A percentile compares a stretch with the other conserved stretches of the same genome.
These are phyloP conservation scores for Azorinus chamasolen DNA, from an alignment of 2,888 invertebrate species.

Conservation along the genomic window DNA sequence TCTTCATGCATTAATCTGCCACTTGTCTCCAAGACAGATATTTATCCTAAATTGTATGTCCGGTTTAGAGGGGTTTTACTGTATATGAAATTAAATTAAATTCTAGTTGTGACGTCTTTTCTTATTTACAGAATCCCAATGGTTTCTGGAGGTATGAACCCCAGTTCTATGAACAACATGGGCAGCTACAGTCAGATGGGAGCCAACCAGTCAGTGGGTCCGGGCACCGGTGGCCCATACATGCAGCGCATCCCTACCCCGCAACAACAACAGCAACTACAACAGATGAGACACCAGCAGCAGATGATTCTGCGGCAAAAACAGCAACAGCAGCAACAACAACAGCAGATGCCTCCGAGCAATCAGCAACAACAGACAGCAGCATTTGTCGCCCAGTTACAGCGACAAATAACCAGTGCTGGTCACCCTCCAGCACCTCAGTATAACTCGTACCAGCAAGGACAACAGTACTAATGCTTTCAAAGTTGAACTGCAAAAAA, in stretches of 20 bases:
- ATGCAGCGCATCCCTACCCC: conserved; percentile 73
- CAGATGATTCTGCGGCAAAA: conserved; percentile 49
- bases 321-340: conserved; percentile 65
- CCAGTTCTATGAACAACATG: conserved; percentile 49
- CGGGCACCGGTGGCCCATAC: conserved; percentile 41
- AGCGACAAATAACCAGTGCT: conserved; percentile 72
- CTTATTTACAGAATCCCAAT: conserved; percentile 35
- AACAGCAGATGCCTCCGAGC: conserved; percentile 85
- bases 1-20: too few species aligned
- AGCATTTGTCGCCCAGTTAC: conserved; percentile 77
- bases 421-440: conserved; percentile 16
- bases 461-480: conserved; percentile 13
- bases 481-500: background rate
- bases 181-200: conserved; percentile 82
- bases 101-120: too few species aligned
- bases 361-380: conserved; percentile 85
- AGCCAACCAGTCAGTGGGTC: conserved; percentile 59
- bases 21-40: too few species aligned
- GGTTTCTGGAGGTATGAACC: conserved; percentile 52
- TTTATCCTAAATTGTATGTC: too few species aligned
- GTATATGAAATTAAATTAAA: too few species aligned
- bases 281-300: conserved; percentile 81
- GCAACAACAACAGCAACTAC: conserved; percentile 82
- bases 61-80: too few species aligned
- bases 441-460: conserved; percentile 27